Base-by-base conservation (phyloP, 2,888 invertebrate species). In the Drosophila seclusa region DNA sequence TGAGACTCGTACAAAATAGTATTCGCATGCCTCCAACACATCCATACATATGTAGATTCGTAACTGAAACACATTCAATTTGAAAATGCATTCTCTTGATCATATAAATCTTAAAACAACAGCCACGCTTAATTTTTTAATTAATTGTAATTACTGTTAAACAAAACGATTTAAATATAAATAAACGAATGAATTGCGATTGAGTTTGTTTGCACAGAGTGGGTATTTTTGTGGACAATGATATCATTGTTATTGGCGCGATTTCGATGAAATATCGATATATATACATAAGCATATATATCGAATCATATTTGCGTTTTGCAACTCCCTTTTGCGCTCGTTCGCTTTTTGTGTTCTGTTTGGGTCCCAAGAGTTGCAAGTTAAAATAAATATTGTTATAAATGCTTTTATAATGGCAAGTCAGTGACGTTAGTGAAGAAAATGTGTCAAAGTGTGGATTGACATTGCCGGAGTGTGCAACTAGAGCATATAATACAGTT, bases 71-170 rank as follows among this genome's bases (percentile, higher is more conserved):
- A 81, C 85, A 84, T 84, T 84, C 85, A 85, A 87, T 87, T 78
- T 73, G 70, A 67, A 68, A 77, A 75, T 62, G 80, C 81, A 81
- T 85, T 86, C 80, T 86, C 72, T 83, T 83, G 87, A 85, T 83
- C 81, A 84, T 80, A 84, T 73, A 75, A 79, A 82, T 60, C 57
- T 68, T 65, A 83, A 83, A 75, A 72, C 84, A 84, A 82, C 88
- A 83, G 85, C 80, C 88, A 88, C 85, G 88, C 86, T 82, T 88
- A 87, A 82, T 78, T 80, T 85, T 87, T 88, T 83, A 86, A 85
- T 82, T 85, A 85, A 78, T 88, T 88, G 88, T 88, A 85, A 86
- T 86, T 85, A 86, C 78, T 86, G 75, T 83, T 88, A 86, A 74
- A 88, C 63, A 79, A 83, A 83, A 76, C 73, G 88, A 86, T 87